Evolutionary conservation across 2,113 vertebrate species (phyloP).

Genomic region (Piaya cayana): DNA sequence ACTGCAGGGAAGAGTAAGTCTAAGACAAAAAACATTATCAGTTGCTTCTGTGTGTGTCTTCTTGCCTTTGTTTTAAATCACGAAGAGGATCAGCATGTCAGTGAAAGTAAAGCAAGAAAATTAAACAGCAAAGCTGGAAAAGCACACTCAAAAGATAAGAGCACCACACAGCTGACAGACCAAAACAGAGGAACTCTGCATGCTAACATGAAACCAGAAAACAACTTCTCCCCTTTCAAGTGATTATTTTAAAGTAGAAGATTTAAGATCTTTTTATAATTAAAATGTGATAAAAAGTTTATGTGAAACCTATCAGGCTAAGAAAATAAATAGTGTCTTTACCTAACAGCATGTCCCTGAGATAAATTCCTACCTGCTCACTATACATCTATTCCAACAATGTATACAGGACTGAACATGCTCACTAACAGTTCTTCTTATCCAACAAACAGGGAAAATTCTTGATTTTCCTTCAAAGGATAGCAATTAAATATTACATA

Average conservation of each 20-base stretch:
- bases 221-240: neutral
- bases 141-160: neutral
- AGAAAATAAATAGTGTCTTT: neutral
- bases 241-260: neutral
- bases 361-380: neutral
- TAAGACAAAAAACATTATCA: neutral
- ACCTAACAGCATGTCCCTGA: neutral
- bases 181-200: neutral
- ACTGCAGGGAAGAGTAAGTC: neutral
- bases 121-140: neutral
- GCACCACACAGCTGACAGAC: fast-evolving
- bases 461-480: neutral
- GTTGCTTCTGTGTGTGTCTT: neutral
- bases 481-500: neutral
- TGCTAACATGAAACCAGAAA: neutral
- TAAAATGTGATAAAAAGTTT: neutral
- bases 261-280: neutral
- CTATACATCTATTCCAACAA: neutral
- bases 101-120: neutral
- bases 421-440: neutral
- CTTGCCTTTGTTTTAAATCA: neutral
- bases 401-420: neutral
- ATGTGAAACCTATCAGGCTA: neutral
- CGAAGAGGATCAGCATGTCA: neutral
- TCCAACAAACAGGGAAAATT: neutral